These are phyloP conservation scores for Egretta garzetta DNA, from an alignment of 2,113 vertebrate genomes.

Conservation along the genomic window DNA sequence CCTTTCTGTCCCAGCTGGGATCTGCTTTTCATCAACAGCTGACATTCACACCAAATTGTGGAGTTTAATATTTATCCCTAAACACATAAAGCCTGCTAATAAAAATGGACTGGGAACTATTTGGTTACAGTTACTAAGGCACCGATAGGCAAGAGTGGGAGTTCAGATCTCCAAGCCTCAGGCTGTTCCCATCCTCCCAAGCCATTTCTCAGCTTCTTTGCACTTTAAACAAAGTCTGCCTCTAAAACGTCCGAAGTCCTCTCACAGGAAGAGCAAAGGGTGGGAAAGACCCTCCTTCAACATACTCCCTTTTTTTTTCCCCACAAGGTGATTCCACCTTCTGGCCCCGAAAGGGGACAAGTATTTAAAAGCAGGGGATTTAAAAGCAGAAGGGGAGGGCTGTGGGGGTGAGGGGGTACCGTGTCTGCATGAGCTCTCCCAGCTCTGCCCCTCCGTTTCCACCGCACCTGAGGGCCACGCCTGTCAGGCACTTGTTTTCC, in stretches of 20 bases:
- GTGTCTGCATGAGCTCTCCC: background rate
- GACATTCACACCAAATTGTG: background rate
- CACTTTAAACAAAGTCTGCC: background rate
- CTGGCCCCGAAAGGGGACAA: background rate
- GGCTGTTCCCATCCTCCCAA: background rate
- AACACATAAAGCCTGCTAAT: constrained; percentile 9
- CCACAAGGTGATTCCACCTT: background rate
- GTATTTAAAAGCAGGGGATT: background rate
- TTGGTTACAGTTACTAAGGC: background rate
- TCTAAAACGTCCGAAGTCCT: background rate
- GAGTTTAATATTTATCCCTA: constrained; percentile 1
- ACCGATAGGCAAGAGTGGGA: background rate
- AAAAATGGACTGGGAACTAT: background rate
- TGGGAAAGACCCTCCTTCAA: background rate
- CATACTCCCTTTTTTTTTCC: background rate
- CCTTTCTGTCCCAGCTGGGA: constrained; percentile 26
- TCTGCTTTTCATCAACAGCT: constrained; percentile 44
- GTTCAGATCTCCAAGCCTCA: background rate
- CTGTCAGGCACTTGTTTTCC: background rate
- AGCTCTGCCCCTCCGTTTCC: background rate
- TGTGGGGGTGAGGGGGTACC: background rate
- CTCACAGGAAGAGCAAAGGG: background rate
- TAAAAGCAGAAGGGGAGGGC: background rate
- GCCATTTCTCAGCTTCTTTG: background rate
- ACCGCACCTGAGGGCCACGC: background rate